Evolutionary conservation across 2,888 invertebrate genomes (phyloP).

Genomic region (Artemia sp.): DNA sequence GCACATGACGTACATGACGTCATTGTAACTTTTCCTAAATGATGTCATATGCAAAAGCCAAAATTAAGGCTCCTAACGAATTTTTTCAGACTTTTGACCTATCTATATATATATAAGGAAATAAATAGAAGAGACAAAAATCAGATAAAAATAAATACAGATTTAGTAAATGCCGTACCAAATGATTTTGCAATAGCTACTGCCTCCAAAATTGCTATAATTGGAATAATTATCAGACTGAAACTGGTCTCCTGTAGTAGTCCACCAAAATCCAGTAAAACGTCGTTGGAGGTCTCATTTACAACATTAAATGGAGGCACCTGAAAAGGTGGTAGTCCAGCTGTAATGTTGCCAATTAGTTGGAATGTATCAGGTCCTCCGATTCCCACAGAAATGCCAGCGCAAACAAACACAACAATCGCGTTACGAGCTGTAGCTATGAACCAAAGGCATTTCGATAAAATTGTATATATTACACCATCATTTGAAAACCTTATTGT

Average conservation of each 20-base stretch:
- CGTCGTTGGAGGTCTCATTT: slow-evolving; percentile 34
- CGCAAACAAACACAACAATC: slow-evolving; percentile 48
- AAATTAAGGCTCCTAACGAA: too few species aligned
- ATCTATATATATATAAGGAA: too few species aligned
- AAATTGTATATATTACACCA: slow-evolving; percentile 17
- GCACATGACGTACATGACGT: too few species aligned
- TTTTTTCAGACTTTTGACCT: too few species aligned
- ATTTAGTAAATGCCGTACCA: slow-evolving; percentile 36
- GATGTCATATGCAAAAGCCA: too few species aligned
- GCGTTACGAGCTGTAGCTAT: slow-evolving; percentile 56
- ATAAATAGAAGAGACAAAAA: too few species aligned
- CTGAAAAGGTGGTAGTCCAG: slow-evolving; percentile 50
- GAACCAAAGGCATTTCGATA: slow-evolving; percentile 53
- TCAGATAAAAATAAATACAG: too few species aligned
- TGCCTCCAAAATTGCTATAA: slow-evolving; percentile 77
- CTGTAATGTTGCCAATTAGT: slow-evolving; percentile 44
- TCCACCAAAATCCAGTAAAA: slow-evolving; percentile 40
- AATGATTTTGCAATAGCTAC: slow-evolving; percentile 92
- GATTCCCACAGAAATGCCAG: slow-evolving; percentile 44
- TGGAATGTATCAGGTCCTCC: slow-evolving; percentile 30
- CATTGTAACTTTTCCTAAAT: too few species aligned
- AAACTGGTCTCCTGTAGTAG: slow-evolving; percentile 57
- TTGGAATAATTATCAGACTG: slow-evolving; percentile 65
- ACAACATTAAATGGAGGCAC: slow-evolving; percentile 53
- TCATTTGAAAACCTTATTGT: too few species aligned